Base-by-base conservation (phyloP, 2,888 invertebrate genomes). In the Sclerodermus sp. region DNA sequence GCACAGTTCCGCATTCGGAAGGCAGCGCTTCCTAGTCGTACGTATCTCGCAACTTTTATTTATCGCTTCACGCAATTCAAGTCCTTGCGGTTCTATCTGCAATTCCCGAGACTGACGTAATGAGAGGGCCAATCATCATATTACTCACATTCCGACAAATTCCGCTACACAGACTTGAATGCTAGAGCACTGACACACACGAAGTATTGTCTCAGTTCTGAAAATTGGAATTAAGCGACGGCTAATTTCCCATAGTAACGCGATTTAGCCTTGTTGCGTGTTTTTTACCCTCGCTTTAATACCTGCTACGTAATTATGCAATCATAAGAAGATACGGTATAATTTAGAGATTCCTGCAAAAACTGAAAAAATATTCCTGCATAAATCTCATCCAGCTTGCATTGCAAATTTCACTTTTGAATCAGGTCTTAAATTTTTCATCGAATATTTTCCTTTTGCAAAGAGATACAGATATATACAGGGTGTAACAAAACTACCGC, bases 11-110 rank as follows among this genome's bases (percentile, higher is more conserved):
- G 63, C 57, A 45, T 64, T 67, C 57, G 58, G 51, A 49, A 56
- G 45, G 40, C 53, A 51, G 50, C 53, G 36, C 55, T 64, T 67
- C 64, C 64, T 62, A 57, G 54, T 60, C 59, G 57, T 58, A 58
- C 49, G 51, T 59, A 55, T 58, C 55, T 56, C 47, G 49, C 55
- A 43, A 51, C 48, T 58, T 65, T 67, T 65, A 70, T 71, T 68
- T 68, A 70, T 68, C 58, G 63, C 59, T 63, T 57, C 60, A 57
- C 60, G 67, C 60, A 55, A 58, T 49, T 59, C 48, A 57, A 60
- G 54, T 58, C 52, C 58, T 61, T 64, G 55, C 61, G 59, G 62
- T 63, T 64, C 61, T 43, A 45, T 51, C 44, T 45, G 54, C 51
- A 60, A 49, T 62, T 58, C 55, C 62, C 54, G 55, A 49, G 45